A percentile compares a stretch with the other conserved stretches of the same genome.
These are phyloP conservation scores for Graptemys geographica DNA, from an alignment of 2,797 vertebrate species.

Conservation along the genomic window DNA sequence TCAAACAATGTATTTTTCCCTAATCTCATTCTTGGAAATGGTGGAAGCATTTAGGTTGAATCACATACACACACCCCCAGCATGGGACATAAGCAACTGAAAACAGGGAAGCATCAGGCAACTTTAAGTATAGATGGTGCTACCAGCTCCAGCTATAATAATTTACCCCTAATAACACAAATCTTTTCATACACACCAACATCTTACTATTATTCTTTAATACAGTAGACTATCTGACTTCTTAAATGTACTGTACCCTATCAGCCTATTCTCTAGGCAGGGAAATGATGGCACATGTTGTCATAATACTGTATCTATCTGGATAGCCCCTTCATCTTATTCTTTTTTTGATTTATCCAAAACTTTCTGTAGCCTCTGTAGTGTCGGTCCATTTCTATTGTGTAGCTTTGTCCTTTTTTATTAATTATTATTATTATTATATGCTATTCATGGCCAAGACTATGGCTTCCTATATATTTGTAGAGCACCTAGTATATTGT, in stretches of 20 bases:
- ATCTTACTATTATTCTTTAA: not conserved
- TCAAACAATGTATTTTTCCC: not conserved
- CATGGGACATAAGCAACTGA: not conserved
- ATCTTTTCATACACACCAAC: not conserved
- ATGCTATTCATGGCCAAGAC: not conserved
- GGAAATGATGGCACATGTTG: not conserved
- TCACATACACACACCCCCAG: not conserved
- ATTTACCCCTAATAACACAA: not conserved
- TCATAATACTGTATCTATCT: not conserved
- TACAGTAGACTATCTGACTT: not conserved
- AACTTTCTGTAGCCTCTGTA: not conserved
- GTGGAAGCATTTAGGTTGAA: not conserved
- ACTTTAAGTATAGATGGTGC: too few relatives aligned
- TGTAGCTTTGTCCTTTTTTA: not conserved
- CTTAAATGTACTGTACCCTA: not conserved
- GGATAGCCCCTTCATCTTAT: not conserved
- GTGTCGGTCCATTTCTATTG: not conserved
- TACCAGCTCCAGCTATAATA: not conserved
- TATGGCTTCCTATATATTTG: not conserved
- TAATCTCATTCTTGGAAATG: not conserved
- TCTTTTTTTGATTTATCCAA: not conserved
- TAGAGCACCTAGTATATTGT: not conserved
- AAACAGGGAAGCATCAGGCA: not conserved
- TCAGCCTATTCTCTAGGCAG: not conserved
- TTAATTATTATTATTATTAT: constrained; percentile 41